Percentiles rank a stretch among this genome's conserved stretches.
phyloP scores from a whole-genome alignment of 2,888 invertebrate species.

The Apodemia zela region DNA sequence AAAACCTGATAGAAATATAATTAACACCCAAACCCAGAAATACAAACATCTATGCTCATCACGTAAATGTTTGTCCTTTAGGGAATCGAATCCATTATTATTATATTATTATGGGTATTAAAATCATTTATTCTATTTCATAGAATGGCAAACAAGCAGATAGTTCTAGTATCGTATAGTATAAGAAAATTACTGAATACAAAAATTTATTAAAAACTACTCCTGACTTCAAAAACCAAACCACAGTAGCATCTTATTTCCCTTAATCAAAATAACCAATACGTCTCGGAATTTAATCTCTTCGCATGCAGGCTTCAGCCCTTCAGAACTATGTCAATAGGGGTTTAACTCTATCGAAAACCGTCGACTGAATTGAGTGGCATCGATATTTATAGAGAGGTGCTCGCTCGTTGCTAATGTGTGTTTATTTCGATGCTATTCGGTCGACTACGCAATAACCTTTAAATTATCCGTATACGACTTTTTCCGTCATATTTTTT shows the following conservation, averaged over 20 bases:
- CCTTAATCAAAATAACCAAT: neutral
- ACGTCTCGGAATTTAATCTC: constrained; percentile 15
- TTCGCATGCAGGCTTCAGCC: constrained; percentile 19
- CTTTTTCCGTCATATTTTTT: neutral
- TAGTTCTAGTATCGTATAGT: too few relatives aligned
- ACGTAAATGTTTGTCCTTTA: too few relatives aligned
- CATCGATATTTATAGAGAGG: constrained; percentile 15
- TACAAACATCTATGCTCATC: too few relatives aligned
- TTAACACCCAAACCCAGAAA: too few relatives aligned
- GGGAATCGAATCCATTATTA: too few relatives aligned
- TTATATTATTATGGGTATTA: too few relatives aligned
- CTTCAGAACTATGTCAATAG: constrained; percentile 22
- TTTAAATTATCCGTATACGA: neutral
- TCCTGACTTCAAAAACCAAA: too few relatives aligned
- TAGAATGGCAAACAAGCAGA: too few relatives aligned
- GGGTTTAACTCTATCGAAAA: constrained; percentile 21
- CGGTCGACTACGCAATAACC: neutral
- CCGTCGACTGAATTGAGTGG: constrained; percentile 9
- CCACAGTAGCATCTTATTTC: neutral
- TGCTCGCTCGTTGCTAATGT: constrained; percentile 2
- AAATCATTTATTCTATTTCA: too few relatives aligned
- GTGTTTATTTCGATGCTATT: constrained; percentile 3
- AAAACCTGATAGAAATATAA: too few relatives aligned
- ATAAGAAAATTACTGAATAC: too few relatives aligned
- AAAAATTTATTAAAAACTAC: too few relatives aligned